Base-by-base conservation (phyloP, 2,888 invertebrate genomes). In the Yponomeuta cagnagella region DNA sequence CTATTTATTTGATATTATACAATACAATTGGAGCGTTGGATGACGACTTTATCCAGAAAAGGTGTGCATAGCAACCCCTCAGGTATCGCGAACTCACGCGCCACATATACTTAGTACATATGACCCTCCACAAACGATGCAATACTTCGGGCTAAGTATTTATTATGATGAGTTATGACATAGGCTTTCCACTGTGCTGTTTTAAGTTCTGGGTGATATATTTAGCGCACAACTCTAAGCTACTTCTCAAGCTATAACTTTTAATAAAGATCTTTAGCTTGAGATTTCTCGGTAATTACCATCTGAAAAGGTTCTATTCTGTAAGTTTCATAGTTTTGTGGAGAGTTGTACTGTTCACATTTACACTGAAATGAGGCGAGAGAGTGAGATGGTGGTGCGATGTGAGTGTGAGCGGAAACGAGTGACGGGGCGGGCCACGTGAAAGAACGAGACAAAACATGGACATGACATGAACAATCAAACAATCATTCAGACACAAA, bases 381-480 rank as follows among this genome's bases (percentile, higher is more conserved):
- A 87, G 84, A 88, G 89, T 89, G 90, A 89, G 84, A 88, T 87
- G 87, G 89, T 89, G 91, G 90, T 89, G 91, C 89, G 88, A 70
- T 83, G 89, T 88, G 87, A 89, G 88, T 87, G 90, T 86, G 88
- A 90, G 89, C 87, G 89, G 89, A 90, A 90, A 90, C 87, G 86
- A 83, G 88, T 90, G 90, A 87, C 88, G 86, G 86, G 86, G 85
- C 86, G 86, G 82, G 79, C 80, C 85, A 81, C 82, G 88, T 85
- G 87, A 71, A 33, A 37, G 23, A 70, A 63, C 66, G 52, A 63
- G 83, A 83, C 82, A 85, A 63, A 79, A 77, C 74, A 85, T 78
- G 87, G 85, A 71, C 71, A 71, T 71, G 73, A 72, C 72, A 72
- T 5, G 15, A 58, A 58, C 52, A 58, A 58, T 15, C 52, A 58